Conservation (phyloP, 2,797 vertebrate genomes). For the Helostoma temminkii region DNA sequence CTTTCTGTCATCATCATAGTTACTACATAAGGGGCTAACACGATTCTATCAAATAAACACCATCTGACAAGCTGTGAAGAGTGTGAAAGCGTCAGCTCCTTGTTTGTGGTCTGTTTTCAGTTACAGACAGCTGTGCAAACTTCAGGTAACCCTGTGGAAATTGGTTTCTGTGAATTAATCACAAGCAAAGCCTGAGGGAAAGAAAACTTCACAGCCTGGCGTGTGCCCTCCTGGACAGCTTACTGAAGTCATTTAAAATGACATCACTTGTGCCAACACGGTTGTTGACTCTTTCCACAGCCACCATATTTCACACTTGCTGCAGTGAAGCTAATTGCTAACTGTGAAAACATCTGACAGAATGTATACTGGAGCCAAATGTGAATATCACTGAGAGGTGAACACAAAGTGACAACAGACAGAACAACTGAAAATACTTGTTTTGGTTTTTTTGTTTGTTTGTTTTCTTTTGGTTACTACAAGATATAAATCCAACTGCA, state of each 20-base stretch:
- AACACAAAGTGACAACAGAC: slow-evolving; percentile 18
- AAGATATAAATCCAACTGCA: neutral
- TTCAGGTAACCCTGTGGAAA: slow-evolving; percentile 73
- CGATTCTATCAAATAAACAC: slow-evolving; percentile 78
- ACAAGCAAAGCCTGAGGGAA: slow-evolving; percentile 60
- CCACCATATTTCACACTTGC: slow-evolving; percentile 63
- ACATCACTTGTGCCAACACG: slow-evolving; percentile 66
- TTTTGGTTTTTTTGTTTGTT: too few relatives aligned
- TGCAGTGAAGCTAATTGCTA: slow-evolving; percentile 43
- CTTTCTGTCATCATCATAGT: slow-evolving; percentile 64
- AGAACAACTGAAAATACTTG: neutral
- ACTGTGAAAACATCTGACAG: slow-evolving; percentile 45
- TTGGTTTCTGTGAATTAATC: slow-evolving; percentile 68
- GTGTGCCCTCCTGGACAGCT: slow-evolving; percentile 50
- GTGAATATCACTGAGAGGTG: slow-evolving; percentile 19
- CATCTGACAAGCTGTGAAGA: slow-evolving; percentile 64
- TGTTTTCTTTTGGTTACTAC: too few relatives aligned
- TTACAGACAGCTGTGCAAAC: slow-evolving; percentile 75
- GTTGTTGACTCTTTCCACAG: slow-evolving; percentile 65
- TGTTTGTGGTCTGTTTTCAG: slow-evolving; percentile 67
- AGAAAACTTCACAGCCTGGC: slow-evolving; percentile 69
- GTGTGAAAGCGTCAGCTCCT: slow-evolving; percentile 50
- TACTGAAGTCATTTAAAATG: slow-evolving; percentile 68
- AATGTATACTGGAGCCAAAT: slow-evolving; percentile 15
- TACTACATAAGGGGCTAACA: slow-evolving; percentile 57